Evolutionary conservation across 2,888 invertebrate species (phyloP).

Genomic region (Archips crataeganus): DNA sequence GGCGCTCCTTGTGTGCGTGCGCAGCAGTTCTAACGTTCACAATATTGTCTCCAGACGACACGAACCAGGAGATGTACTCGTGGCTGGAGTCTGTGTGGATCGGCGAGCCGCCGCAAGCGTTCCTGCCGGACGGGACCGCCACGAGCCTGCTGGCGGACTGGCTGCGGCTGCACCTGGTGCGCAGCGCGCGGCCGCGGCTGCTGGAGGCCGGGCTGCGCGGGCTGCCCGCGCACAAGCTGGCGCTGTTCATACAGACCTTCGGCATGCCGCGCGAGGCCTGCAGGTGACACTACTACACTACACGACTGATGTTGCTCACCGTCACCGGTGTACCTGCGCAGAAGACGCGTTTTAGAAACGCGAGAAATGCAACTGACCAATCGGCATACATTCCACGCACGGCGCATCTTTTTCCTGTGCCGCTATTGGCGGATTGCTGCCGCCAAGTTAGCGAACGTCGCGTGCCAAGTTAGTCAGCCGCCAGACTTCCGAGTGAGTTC

Average conservation of each 20-base stretch:
- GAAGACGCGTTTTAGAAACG: too few relatives aligned
- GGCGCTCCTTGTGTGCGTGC: too few relatives aligned
- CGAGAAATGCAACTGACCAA: too few relatives aligned
- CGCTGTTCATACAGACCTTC: constrained; percentile 97
- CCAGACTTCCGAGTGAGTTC: too few relatives aligned
- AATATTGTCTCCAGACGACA: constrained; percentile 61
- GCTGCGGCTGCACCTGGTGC: constrained; percentile 95
- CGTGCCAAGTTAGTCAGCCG: too few relatives aligned
- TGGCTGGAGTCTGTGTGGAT: constrained; percentile 90
- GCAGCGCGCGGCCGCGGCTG: constrained; percentile 92
- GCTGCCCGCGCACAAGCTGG: constrained; percentile 94
- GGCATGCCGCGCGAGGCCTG: constrained; percentile 96
- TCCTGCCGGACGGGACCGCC: constrained; percentile 86
- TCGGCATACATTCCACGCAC: too few relatives aligned
- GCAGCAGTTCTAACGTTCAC: neutral
- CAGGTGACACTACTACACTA: constrained; percentile 78
- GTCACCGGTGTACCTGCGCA: too few relatives aligned
- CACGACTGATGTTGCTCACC: too few relatives aligned
- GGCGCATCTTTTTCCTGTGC: too few relatives aligned
- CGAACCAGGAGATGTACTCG: constrained; percentile 89
- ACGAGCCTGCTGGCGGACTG: constrained; percentile 95
- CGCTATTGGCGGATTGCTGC: too few relatives aligned
- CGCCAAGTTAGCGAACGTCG: too few relatives aligned
- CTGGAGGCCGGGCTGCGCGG: constrained; percentile 95
- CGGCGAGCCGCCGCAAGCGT: constrained; percentile 90